Evolutionary conservation across 1,140 invertebrate species (phyloP).

Genomic region (Saccostrea glomerata): DNA sequence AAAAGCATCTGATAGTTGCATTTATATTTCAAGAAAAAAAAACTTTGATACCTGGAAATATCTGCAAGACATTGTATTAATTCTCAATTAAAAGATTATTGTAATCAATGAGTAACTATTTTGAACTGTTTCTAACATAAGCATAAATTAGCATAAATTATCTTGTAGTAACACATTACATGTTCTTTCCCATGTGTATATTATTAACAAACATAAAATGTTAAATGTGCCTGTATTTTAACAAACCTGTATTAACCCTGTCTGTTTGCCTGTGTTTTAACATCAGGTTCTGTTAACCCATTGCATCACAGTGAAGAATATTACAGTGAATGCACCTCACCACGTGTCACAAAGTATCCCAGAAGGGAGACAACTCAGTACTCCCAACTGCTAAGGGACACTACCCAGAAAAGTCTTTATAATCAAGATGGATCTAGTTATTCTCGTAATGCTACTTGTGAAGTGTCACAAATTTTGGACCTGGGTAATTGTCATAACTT

Average conservation of each 20-base stretch:
- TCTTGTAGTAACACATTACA: too few species aligned
- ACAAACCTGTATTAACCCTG: neutral
- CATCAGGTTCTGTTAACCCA: slow-evolving; percentile 42
- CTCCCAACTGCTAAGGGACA: slow-evolving; percentile 52
- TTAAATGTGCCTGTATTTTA: neutral
- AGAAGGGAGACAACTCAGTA: slow-evolving; percentile 40
- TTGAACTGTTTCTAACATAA: too few species aligned
- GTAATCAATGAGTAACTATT: too few species aligned
- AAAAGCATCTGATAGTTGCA: too few species aligned
- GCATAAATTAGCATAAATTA: too few species aligned
- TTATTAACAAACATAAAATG: neutral
- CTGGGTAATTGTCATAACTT: slow-evolving; percentile 58
- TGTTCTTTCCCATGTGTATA: too few species aligned
- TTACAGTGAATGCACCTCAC: neutral
- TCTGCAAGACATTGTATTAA: too few species aligned
- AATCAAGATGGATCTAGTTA: slow-evolving; percentile 47
- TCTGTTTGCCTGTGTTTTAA: slow-evolving; percentile 29
- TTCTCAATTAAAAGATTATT: too few species aligned
- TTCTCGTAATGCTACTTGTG: slow-evolving; percentile 47
- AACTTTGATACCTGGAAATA: too few species aligned
- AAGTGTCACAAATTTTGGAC: slow-evolving; percentile 47
- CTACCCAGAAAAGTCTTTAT: slow-evolving; percentile 50
- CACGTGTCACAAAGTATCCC: slow-evolving; percentile 44
- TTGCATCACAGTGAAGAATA: slow-evolving; percentile 44
- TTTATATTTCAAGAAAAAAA: too few species aligned